Evolutionary conservation across 2,113 vertebrate species (phyloP), one percentile per base, ranked within the genome.

Genomic region (Neodontobutis hainanensis): DNA sequence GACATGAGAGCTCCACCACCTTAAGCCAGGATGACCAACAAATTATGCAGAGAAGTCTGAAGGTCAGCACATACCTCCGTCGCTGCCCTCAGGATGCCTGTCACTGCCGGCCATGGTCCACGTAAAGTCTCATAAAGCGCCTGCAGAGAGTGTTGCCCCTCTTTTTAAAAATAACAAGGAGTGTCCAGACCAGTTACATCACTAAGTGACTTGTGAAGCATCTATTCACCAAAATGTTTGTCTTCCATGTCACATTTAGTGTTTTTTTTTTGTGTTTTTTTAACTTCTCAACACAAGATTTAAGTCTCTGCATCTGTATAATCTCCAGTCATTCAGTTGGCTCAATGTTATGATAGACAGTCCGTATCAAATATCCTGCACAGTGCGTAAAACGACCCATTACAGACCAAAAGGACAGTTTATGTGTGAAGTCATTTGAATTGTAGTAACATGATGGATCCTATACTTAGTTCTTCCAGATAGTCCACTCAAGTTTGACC

Each of bases 31-130:
- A 48, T 70, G 66, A 65, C 70, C 63, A 73, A 74, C 44, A 75
- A 48, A 68, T 68, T 12, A 49, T 38, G 61, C 67, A 70, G 70
- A 36, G 55, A 68, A 66, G 45, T 57, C 57, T 4, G 68, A 65
- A 75, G 72, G 73, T 80, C 61, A 69, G 51, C 27, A 59, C 12
- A 16, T 50, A 6, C 63, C 35, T 71, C 63, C 35, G 43, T 35
- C 52, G 11, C 51, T 56, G 65, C 42, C 70, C 73, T 42, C 68
- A 48, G 49, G 63, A 75, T 45, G 73, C 69, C 75, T 81, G 82
- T 81, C 82, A 78, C 74, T 61, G 70, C 46, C 11, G 59, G 19
- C 61, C 16, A 78, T 59, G 27, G 70, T 75, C 45, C 19, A 57
- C 59, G 65, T 58, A 45, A 60, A 50, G 53, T 67, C 38, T 52